These are phyloP conservation scores for Gorsachius goisagi DNA, from an alignment of 2,113 vertebrate genomes.

Conservation along the genomic window DNA sequence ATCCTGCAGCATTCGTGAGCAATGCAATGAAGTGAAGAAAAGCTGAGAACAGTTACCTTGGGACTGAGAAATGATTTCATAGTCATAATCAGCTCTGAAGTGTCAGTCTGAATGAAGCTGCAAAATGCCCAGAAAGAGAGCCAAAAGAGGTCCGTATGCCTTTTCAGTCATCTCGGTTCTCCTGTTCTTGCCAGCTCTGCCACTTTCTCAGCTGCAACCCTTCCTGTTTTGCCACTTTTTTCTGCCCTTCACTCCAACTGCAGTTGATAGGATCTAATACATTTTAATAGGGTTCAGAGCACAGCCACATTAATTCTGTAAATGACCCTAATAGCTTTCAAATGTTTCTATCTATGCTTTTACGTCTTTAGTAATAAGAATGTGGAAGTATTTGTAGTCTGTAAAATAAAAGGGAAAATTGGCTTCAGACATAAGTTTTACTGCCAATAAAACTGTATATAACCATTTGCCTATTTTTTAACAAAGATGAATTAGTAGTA, in stretches of 20 bases:
- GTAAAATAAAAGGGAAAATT: slow-evolving; percentile 60
- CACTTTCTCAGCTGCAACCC: not conserved
- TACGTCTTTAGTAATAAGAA: slow-evolving; percentile 44
- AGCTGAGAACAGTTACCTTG: slow-evolving; percentile 37
- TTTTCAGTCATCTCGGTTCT: not conserved
- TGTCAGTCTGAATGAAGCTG: not conserved
- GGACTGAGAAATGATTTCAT: not conserved
- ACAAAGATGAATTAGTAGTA: not conserved
- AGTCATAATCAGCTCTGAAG: slow-evolving; percentile 3
- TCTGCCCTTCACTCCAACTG: not conserved
- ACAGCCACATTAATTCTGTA: slow-evolving; percentile 40
- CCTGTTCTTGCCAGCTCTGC: not conserved
- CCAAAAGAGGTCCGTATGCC: not conserved
- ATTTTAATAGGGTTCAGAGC: slow-evolving; percentile 54
- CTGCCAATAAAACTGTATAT: slow-evolving; percentile 37
- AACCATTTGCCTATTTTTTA: slow-evolving; percentile 11
- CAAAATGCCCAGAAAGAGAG: not conserved
- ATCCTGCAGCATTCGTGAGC: not conserved
- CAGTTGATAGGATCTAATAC: not conserved
- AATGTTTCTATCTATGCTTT: slow-evolving; percentile 54
- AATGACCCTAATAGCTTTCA: slow-evolving; percentile 55
- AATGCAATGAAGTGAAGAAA: not conserved
- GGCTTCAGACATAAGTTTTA: slow-evolving; percentile 37
- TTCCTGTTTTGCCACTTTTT: not conserved
- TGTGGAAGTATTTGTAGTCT: slow-evolving; percentile 59